Evolutionary conservation across 2,797 vertebrate genomes (phyloP).

Genomic region (Diglossa cyanea): DNA sequence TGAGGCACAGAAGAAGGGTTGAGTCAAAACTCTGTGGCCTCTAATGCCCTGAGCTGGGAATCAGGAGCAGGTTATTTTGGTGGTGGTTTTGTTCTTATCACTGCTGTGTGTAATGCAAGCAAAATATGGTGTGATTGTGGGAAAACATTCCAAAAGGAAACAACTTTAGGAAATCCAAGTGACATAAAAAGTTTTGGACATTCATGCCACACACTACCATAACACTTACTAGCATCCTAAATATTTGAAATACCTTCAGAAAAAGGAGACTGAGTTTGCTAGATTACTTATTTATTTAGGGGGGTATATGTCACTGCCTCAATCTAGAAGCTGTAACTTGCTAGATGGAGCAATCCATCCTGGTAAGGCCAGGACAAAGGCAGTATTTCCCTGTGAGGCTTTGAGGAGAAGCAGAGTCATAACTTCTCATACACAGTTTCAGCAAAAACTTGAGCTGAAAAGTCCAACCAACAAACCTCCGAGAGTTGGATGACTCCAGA

Average conservation of each 20-base stretch:
- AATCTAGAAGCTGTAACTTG: neutral
- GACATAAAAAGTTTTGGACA: neutral
- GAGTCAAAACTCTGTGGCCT: neutral
- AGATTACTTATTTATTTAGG: neutral
- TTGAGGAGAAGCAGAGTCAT: neutral
- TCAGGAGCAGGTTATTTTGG: neutral
- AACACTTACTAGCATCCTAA: neutral
- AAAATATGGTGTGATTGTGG: neutral
- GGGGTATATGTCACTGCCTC: neutral
- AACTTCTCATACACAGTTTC: neutral
- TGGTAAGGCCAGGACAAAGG: neutral
- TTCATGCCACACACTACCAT: accelerated
- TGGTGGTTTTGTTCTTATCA: neutral
- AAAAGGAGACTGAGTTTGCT: neutral
- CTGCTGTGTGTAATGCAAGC: neutral
- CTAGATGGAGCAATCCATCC: neutral
- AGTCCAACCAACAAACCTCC: neutral
- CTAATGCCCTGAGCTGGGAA: neutral
- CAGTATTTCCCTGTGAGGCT: neutral
- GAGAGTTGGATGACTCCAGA: neutral
- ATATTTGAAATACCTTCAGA: neutral
- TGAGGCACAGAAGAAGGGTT: neutral
- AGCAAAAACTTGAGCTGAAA: neutral
- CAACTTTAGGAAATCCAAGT: neutral
- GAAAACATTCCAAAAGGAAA: neutral